These are phyloP conservation scores for Xanthia icteritia DNA, from an alignment of 2,888 invertebrate genomes.

Conservation along the genomic window DNA sequence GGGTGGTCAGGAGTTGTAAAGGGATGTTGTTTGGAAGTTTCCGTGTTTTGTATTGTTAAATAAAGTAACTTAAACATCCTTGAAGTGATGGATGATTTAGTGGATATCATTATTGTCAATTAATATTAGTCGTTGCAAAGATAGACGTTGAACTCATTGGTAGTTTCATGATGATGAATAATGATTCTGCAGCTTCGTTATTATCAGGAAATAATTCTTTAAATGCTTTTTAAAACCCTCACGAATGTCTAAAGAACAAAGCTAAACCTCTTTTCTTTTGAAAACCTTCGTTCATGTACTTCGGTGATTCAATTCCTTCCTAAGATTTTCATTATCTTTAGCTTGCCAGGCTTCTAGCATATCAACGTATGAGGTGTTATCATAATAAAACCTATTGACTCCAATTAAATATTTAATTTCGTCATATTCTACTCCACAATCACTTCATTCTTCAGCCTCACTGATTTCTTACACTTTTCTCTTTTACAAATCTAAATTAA, in stretches of 20 bases:
- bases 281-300: neutral
- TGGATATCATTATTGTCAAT: neutral
- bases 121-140: neutral
- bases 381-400: neutral
- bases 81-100: conserved; percentile 8
- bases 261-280: neutral
- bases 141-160: neutral
- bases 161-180: neutral
- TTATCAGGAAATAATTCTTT: neutral
- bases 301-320: neutral
- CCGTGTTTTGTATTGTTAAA: conserved; percentile 14
- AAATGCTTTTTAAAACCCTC: neutral
- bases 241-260: neutral
- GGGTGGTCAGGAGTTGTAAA: conserved; percentile 43
- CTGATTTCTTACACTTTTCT: conserved; percentile 41
- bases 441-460: conserved; percentile 22
- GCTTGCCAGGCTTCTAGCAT: neutral
- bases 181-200: neutral
- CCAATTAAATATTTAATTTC: neutral
- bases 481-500: conserved; percentile 20
- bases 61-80: conserved; percentile 16
- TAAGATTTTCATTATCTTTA: neutral
- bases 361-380: neutral
- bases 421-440: conserved; percentile 2
- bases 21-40: conserved; percentile 31